A percentile compares a stretch with the other conserved stretches of the same genome.
Evolutionary conservation across 2,113 vertebrate species (phyloP).

Genomic region (Geococcyx californianus): DNA sequence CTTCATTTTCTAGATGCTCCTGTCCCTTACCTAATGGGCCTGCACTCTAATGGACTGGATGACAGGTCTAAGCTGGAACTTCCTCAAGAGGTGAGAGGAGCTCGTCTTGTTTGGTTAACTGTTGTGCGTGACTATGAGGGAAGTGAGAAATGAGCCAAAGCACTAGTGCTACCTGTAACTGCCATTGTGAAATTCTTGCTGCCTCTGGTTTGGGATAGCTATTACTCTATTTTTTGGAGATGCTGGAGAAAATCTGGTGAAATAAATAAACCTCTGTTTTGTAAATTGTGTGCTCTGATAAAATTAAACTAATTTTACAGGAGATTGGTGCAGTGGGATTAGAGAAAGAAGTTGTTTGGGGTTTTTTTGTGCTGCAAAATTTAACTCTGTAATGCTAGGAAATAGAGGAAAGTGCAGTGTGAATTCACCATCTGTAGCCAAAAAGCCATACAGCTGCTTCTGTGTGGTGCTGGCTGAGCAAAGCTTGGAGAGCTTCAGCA

Average conservation of each 20-base stretch:
- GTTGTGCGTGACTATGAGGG: neutral
- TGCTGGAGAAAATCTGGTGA: neutral
- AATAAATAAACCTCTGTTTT: neutral
- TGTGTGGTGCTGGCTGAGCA: neutral
- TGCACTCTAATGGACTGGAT: conserved; percentile 87
- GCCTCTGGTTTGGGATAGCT: neutral
- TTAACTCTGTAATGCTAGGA: neutral
- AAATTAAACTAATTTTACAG: neutral
- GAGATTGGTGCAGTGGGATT: neutral
- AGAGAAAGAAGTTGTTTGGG: neutral
- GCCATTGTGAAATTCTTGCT: neutral
- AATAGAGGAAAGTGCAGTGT: neutral
- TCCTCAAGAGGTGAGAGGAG: conserved; percentile 88
- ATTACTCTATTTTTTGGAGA: neutral
- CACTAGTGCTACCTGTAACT: neutral
- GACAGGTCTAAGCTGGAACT: conserved; percentile 88
- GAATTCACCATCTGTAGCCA: neutral
- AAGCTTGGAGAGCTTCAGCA: neutral
- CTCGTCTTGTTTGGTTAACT: neutral
- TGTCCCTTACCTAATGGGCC: conserved; percentile 87
- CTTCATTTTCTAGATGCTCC: conserved; percentile 88
- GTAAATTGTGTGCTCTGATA: neutral
- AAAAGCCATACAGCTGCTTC: neutral
- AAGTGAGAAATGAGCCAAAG: neutral
- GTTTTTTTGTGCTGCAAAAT: neutral